These are phyloP conservation scores for Schizopygopsis malacanthus DNA, from an alignment of 2,797 vertebrate genomes.

Conservation along the genomic window DNA sequence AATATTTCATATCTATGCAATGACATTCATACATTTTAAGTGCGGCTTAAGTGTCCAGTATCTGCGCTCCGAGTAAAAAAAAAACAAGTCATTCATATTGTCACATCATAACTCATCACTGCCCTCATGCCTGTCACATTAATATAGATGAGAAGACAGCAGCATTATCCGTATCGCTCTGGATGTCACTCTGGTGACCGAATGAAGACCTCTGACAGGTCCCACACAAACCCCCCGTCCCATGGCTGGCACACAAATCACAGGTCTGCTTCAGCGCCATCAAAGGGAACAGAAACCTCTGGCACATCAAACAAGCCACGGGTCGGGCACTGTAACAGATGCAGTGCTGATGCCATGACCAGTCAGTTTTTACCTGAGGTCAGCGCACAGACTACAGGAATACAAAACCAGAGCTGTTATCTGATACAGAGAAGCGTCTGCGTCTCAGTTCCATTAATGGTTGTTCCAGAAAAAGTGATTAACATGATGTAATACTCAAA, in stretches of 20 bases:
- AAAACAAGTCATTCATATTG: slow-evolving; percentile 1
- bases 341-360: slow-evolving; percentile 16
- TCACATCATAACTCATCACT: slow-evolving; percentile 29
- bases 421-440: not conserved
- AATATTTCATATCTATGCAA: not conserved
- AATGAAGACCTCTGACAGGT: slow-evolving; percentile 12
- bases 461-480: not conserved
- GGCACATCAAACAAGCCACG: slow-evolving; percentile 48
- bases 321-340: slow-evolving; percentile 12
- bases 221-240: not conserved
- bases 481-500: slow-evolving; percentile 9
- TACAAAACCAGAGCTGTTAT: slow-evolving; percentile 1
- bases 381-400: slow-evolving; percentile 1
- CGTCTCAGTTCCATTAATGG: not conserved
- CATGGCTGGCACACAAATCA: not conserved
- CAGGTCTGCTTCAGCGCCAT: slow-evolving; percentile 22
- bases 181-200: not conserved
- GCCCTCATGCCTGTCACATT: slow-evolving; percentile 3
- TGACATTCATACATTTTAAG: not conserved
- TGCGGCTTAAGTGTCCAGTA: not conserved
- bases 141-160: slow-evolving; percentile 20
- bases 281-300: slow-evolving; percentile 44
- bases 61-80: not conserved
- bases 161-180: not conserved
- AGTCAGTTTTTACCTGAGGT: not conserved